Evolutionary conservation across 2,797 vertebrate genomes (phyloP).

Genomic region (Mastacembelus armatus): DNA sequence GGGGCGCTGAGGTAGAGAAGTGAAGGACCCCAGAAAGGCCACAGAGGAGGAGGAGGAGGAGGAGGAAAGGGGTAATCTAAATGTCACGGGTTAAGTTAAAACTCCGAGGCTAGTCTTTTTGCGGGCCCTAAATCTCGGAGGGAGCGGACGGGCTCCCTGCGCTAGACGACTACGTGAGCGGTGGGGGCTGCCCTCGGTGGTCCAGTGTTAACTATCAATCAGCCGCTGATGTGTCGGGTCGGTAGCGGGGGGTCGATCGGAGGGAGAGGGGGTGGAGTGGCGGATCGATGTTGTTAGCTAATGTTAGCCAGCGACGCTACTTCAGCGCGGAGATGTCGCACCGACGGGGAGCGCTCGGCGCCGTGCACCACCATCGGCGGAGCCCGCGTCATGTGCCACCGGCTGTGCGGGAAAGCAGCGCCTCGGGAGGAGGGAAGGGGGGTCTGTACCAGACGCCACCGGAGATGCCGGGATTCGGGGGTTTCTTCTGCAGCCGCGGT

Average conservation of each 20-base stretch:
- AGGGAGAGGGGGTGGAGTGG: constrained; percentile 65
- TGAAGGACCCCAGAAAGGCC: constrained; percentile 49
- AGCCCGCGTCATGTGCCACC: constrained; percentile 69
- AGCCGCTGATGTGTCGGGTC: constrained; percentile 58
- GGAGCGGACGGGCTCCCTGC: constrained; percentile 36
- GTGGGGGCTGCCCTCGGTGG: constrained; percentile 32
- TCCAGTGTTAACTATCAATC: constrained; percentile 57
- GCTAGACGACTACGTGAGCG: constrained; percentile 4
- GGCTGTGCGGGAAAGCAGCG: constrained; percentile 43
- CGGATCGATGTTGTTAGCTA: constrained; percentile 80
- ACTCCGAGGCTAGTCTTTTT: constrained; percentile 48
- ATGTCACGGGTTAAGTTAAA: constrained; percentile 55
- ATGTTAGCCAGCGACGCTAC: constrained; percentile 73
- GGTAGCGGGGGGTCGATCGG: constrained; percentile 53
- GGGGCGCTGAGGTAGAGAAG: constrained; percentile 74
- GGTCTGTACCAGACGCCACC: constrained; percentile 49
- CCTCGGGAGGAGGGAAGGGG: constrained; percentile 14
- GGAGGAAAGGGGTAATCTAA: constrained; percentile 47
- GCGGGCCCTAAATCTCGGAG: constrained; percentile 59
- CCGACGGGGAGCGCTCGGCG: constrained; percentile 75
- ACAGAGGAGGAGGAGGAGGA: constrained; percentile 47
- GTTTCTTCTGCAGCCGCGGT: constrained; percentile 66
- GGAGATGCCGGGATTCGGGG: constrained; percentile 45
- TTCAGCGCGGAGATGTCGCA: constrained; percentile 73
- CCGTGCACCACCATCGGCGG: constrained; percentile 73